phyloP scores from a whole-genome alignment of 2,888 invertebrate genomes.

The Tinea trinotella region DNA sequence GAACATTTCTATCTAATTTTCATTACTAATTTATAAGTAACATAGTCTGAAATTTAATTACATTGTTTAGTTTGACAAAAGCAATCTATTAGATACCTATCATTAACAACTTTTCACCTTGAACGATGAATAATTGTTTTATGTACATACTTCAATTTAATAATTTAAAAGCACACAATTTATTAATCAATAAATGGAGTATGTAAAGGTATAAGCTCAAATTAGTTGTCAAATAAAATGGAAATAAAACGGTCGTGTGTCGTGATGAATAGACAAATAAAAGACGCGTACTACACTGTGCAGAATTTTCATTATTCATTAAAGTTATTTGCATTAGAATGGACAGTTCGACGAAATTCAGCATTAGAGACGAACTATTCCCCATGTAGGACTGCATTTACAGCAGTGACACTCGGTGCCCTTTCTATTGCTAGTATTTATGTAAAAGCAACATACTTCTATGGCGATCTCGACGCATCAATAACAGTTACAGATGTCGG shows the following conservation, averaged over 20 bases:
- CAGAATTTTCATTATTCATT: constrained; percentile 30
- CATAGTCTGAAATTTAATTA: too few species aligned
- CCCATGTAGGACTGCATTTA: constrained; percentile 25
- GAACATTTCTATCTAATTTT: too few species aligned
- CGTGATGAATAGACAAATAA: neutral
- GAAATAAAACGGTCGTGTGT: neutral
- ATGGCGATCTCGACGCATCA: constrained; percentile 30
- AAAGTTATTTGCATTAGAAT: constrained; percentile 38
- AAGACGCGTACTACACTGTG: neutral
- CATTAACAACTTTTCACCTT: neutral
- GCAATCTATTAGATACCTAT: too few species aligned
- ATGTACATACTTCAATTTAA: neutral
- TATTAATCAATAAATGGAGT: neutral
- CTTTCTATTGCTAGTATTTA: constrained; percentile 33
- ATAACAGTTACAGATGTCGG: constrained; percentile 41
- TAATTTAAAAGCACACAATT: neutral
- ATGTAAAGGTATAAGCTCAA: too few species aligned
- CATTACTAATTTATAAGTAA: too few species aligned
- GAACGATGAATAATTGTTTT: neutral
- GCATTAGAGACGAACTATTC: constrained; percentile 16
- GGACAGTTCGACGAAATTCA: constrained; percentile 25
- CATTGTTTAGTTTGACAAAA: too few species aligned
- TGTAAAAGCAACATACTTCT: constrained; percentile 36
- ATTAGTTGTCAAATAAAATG: neutral
- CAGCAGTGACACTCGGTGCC: constrained; percentile 28